phyloP scores from a whole-genome alignment of 2,113 vertebrate genomes.

The Zosterops hypoxanthus region DNA sequence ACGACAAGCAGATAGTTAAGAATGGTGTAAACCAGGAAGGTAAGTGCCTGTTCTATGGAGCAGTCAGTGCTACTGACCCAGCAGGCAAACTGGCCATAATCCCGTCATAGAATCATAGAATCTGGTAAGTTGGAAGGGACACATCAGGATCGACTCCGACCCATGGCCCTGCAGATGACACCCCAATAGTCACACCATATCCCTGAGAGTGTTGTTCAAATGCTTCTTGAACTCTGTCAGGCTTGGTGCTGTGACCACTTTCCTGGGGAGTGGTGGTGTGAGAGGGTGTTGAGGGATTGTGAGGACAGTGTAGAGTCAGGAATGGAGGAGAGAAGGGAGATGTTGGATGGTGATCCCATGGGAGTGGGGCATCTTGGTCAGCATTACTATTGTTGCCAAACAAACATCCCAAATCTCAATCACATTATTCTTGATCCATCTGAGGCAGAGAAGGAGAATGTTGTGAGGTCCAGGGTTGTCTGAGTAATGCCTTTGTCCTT shows the following conservation, averaged over 20 bases:
- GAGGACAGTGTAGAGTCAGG: not conserved
- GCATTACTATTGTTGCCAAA: not conserved
- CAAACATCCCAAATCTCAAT: not conserved
- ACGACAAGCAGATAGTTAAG: not conserved
- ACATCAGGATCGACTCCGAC: rapidly evolving
- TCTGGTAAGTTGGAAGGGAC: not conserved
- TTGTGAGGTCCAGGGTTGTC: not conserved
- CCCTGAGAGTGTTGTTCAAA: not conserved
- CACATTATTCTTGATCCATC: not conserved
- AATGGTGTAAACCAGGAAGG: not conserved
- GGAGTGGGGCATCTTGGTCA: not conserved
- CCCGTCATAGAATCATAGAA: not conserved
- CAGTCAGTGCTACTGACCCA: not conserved
- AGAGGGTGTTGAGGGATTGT: not conserved
- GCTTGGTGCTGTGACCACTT: not conserved
- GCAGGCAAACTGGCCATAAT: not conserved
- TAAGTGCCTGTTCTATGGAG: not conserved
- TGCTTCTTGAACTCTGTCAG: not conserved
- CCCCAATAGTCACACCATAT: not conserved
- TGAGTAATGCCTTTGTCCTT: not conserved
- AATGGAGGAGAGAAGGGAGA: not conserved
- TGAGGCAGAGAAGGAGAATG: not conserved
- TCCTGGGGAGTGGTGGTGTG: not conserved
- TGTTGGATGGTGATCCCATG: not conserved
- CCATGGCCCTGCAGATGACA: not conserved